Evolutionary conservation across 2,888 invertebrate genomes (phyloP).

Genomic region (Petrolisthes cinctipes): DNA sequence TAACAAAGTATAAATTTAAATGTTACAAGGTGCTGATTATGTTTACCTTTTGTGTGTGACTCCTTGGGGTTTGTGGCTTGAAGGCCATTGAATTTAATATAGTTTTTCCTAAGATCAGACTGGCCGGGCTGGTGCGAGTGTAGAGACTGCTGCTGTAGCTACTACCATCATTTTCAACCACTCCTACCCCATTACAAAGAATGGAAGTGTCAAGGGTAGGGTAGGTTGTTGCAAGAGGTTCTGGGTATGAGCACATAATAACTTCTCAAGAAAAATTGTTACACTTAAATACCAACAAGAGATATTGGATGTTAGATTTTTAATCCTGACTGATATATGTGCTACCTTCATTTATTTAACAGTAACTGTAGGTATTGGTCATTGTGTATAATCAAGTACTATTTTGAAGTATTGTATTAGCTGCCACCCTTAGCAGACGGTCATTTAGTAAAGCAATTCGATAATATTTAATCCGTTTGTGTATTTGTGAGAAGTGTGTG

Average conservation of each 20-base stretch:
- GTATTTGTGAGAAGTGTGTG: slow-evolving; percentile 13
- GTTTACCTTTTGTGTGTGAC: slow-evolving; percentile 37
- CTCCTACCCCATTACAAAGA: slow-evolving; percentile 35
- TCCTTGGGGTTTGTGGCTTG: slow-evolving; percentile 41
- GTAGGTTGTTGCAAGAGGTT: not conserved
- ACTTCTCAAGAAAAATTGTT: no score
- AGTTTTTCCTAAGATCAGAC: slow-evolving; percentile 15
- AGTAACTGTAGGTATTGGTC: no score
- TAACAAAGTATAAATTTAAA: not conserved
- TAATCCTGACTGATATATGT: no score
- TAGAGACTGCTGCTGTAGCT: slow-evolving; percentile 8
- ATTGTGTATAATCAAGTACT: no score
- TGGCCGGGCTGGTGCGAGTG: slow-evolving; percentile 38
- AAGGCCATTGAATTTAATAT: slow-evolving; percentile 33
- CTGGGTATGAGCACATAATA: no score
- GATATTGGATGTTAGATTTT: no score
- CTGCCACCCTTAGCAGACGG: no score
- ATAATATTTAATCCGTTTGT: no score
- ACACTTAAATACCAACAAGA: no score
- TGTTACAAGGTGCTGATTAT: slow-evolving; percentile 18
- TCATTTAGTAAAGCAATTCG: no score
- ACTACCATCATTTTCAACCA: slow-evolving; percentile 38
- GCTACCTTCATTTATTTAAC: no score
- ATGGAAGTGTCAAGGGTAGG: slow-evolving; percentile 40
- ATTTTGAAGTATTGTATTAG: no score